These are phyloP conservation scores for Ceratoteleas bidentatus DNA, from an alignment of 1,140 invertebrate species.

Conservation along the genomic window DNA sequence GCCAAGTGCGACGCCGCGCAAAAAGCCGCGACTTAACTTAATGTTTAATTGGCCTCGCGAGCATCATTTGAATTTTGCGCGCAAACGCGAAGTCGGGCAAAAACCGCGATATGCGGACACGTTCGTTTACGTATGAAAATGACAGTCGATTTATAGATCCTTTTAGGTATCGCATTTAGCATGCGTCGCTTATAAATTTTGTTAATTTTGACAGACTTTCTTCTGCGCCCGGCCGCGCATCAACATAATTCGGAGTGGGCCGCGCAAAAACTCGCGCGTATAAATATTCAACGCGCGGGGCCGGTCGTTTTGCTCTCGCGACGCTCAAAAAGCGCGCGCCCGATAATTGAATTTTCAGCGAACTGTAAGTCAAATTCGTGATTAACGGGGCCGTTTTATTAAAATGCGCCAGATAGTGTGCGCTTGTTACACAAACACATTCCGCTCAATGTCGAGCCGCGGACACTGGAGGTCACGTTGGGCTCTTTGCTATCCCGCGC, in stretches of 20 bases:
- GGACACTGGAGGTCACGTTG: conserved; percentile 72
- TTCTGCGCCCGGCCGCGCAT: conserved; percentile 35
- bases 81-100: conserved; percentile 2
- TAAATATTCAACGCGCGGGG: conserved; percentile 50
- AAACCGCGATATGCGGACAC: conserved; percentile 14
- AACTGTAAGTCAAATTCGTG: conserved; percentile 44
- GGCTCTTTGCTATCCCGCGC: conserved; percentile 74
- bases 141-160: conserved; percentile 38
- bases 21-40: not conserved
- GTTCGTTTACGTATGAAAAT: conserved; percentile 46
- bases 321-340: conserved; percentile 29
- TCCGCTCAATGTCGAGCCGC: conserved; percentile 78
- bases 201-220: conserved; percentile 59
- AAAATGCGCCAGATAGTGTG: conserved; percentile 71
- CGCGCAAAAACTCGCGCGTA: conserved; percentile 42
- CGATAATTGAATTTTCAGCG: conserved; percentile 61
- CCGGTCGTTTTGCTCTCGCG: conserved; percentile 28
- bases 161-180: conserved; percentile 35
- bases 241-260: conserved; percentile 55
- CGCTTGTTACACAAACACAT: conserved; percentile 76
- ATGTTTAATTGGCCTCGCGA: conserved; percentile 26
- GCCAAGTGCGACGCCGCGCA: conserved; percentile 9
- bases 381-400: conserved; percentile 50
- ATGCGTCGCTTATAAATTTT: conserved; percentile 52
- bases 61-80: conserved; percentile 32